phyloP scores from a whole-genome alignment of 1,140 invertebrate species.

The Oncopodura yosiiana region DNA sequence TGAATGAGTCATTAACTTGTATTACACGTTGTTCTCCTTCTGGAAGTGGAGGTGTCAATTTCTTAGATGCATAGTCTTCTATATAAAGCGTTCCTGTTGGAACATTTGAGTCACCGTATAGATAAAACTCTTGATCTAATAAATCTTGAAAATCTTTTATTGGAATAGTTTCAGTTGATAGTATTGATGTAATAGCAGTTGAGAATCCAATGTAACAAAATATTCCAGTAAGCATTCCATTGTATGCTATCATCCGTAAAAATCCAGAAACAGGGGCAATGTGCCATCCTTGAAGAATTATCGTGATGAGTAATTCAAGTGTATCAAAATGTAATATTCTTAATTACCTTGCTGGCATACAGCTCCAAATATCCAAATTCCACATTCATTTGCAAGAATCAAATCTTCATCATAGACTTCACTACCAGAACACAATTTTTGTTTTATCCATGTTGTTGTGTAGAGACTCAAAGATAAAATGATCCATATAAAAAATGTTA shows the following conservation, averaged over 20 bases:
- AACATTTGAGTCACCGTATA: constrained; percentile 17
- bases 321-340: too few relatives aligned
- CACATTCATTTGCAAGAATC: constrained; percentile 8
- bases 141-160: constrained; percentile 19
- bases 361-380: constrained; percentile 12
- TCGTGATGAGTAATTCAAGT: too few relatives aligned
- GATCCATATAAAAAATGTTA: constrained; percentile 10
- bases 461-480: constrained; percentile 7
- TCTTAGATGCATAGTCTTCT: constrained; percentile 1
- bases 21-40: constrained; percentile 8
- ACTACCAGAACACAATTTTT: too few relatives aligned
- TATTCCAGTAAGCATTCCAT: constrained; percentile 13
- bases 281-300: too few relatives aligned
- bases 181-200: constrained; percentile 20
- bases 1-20: constrained; percentile 2
- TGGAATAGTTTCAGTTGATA: constrained; percentile 26
- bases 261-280: constrained; percentile 11
- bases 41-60: background rate
- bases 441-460: too few relatives aligned
- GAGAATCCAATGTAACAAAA: constrained; percentile 25
- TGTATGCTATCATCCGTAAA: constrained; percentile 19
- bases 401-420: too few relatives aligned
- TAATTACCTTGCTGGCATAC: constrained; percentile 29
- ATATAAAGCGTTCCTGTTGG: constrained; percentile 14
- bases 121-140: constrained; percentile 14